Evolutionary conservation across 2,113 vertebrate genomes (phyloP), one percentile per base, ranked within the genome.

Genomic region (Proterorhinus semilunaris): DNA sequence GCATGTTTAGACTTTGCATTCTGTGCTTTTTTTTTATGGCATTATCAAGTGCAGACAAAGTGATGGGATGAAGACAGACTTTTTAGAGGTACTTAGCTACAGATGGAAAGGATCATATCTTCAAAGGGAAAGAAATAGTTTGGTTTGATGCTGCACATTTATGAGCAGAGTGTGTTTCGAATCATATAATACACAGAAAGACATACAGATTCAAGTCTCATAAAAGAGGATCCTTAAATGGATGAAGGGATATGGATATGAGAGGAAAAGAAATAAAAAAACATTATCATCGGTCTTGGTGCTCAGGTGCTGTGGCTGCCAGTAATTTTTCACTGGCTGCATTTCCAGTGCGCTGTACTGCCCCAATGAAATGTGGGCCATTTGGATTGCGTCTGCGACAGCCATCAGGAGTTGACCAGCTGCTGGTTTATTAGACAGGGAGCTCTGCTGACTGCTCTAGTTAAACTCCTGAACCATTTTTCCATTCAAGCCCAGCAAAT

Each of bases 41-140:
- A 87, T 83, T 85, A 85, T 83, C 81, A 83, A 84, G 47, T 75
- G 81, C 79, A 83, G 80, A 85, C 85, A 84, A 82, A 89, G 78
- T 79, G 80, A 87, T 73, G 36, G 72, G 85, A 50, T 50, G 66
- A 86, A 80, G 84, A 89, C 86, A 86, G 81, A 86, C 81, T 80
- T 80, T 61, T 80, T 51, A 83, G 77, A 84, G 80, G 55, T 71
- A 86, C 68, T 82, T 66, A 71, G 75, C 72, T 75, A 75, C 87
- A 89, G 84, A 90, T 91, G 89, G 86, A 83, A 82, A 80, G 79
- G 78, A 87, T 88, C 82, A 80, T 80, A 88, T 88, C 85, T 90
- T 90, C 80, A 89, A 89, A 89, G 85, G 72, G 71, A 75, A 72
- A 85, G 66, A 89, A 81, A 84, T 74, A 72, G 78, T 85, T 87